These are phyloP conservation scores for Pycnomerus fuliginosus DNA, from an alignment of 2,888 invertebrate species.

Conservation along the genomic window DNA sequence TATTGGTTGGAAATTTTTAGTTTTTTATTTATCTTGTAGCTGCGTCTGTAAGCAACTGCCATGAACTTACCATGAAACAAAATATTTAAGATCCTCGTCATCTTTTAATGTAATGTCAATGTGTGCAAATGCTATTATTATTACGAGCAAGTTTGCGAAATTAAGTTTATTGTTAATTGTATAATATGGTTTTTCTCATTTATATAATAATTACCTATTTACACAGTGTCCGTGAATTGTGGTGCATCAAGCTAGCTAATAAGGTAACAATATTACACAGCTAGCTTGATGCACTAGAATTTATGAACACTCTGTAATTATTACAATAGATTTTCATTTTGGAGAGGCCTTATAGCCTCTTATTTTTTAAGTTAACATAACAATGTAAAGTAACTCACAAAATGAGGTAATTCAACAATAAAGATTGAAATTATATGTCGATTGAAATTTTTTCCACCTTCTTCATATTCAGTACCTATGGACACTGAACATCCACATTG, in stretches of 20 bases:
- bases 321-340: slow-evolving; percentile 39
- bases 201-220: slow-evolving; percentile 36
- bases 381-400: slow-evolving; percentile 45
- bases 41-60: slow-evolving; percentile 35
- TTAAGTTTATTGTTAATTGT: too few species aligned
- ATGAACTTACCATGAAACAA: too few species aligned
- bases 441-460: too few species aligned
- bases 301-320: slow-evolving; percentile 29
- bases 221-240: slow-evolving; percentile 40
- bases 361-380: slow-evolving; percentile 34
- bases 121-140: slow-evolving; percentile 43
- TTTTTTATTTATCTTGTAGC: slow-evolving; percentile 23
- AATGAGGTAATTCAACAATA: slow-evolving; percentile 43
- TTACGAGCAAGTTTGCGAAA: too few species aligned
- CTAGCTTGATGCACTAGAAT: slow-evolving; percentile 38
- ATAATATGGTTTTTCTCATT: too few species aligned
- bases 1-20: slow-evolving; percentile 10
- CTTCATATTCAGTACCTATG: too few species aligned
- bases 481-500: too few species aligned
- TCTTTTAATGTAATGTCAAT: slow-evolving; percentile 40
- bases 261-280: slow-evolving; percentile 30
- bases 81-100: slow-evolving; percentile 23
- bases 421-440: slow-evolving; percentile 31
- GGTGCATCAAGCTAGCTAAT: slow-evolving; percentile 19
- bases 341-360: slow-evolving; percentile 30